Conservation (phyloP, 2,888 invertebrate species). For the Pachymerium ferrugineum region DNA sequence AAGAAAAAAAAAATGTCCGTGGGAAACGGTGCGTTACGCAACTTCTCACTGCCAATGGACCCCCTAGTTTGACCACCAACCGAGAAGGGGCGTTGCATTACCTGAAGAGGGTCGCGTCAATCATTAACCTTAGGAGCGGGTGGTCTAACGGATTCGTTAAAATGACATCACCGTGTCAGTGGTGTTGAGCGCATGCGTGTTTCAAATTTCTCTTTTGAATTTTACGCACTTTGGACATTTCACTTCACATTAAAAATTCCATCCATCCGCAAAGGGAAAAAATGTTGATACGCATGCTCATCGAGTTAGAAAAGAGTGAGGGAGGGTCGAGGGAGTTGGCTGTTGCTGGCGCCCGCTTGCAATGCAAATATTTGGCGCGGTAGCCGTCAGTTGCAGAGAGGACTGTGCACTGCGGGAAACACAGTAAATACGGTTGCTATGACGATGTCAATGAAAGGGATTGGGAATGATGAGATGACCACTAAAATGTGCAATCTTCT, state of each 20-base stretch:
- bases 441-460: background rate
- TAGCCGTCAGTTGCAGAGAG: slow-evolving; percentile 7
- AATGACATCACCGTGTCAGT: background rate
- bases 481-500: too few species aligned
- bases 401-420: background rate
- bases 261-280: background rate
- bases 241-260: background rate
- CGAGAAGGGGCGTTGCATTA: background rate
- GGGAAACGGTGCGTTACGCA: too few species aligned
- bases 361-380: slow-evolving; percentile 5
- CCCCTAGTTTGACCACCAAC: background rate
- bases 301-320: background rate
- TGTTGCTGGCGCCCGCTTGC: background rate
- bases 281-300: background rate
- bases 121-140: background rate
- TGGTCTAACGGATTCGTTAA: background rate
- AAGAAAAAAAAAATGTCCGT: too few species aligned
- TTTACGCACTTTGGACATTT: background rate
- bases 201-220: background rate
- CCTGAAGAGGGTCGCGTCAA: background rate
- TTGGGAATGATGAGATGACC: background rate
- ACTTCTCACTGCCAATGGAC: too few species aligned
- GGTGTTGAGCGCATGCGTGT: background rate
- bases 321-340: too few species aligned
- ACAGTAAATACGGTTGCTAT: background rate